Evolutionary conservation across 2,888 invertebrate genomes (phyloP).

Genomic region (Rhamphomyia laevipes): DNA sequence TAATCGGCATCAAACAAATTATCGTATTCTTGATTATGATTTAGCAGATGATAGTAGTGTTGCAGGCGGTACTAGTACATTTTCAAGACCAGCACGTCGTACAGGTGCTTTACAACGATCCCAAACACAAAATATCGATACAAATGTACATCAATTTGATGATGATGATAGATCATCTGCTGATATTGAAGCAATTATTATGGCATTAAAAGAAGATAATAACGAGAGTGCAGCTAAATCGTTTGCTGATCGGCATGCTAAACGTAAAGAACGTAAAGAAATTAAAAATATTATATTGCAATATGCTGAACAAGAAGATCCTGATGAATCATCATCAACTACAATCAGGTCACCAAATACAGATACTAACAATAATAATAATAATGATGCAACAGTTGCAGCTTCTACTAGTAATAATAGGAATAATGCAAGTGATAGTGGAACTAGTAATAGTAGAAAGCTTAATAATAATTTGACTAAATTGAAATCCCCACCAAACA

Average conservation of each 20-base stretch:
- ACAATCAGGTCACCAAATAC: conserved; percentile 1
- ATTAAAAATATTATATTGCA: conserved; percentile 72
- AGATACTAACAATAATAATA: conserved; percentile 11
- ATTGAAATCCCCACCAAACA: not conserved
- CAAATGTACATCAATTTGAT: conserved; percentile 31
- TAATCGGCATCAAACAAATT: no score
- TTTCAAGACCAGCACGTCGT: conserved; percentile 4
- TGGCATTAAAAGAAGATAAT: conserved; percentile 37
- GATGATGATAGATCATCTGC: conserved; percentile 39
- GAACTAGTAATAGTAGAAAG: not conserved
- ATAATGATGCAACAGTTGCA: not conserved
- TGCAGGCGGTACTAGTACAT: not conserved
- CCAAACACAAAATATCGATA: conserved; percentile 23
- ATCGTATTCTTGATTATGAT: conserved; percentile 7
- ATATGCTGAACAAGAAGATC: conserved; percentile 67
- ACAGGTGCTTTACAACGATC: conserved; percentile 17
- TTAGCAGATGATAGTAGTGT: conserved; percentile 2
- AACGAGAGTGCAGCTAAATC: conserved; percentile 37
- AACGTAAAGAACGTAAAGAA: conserved; percentile 72
- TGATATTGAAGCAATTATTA: conserved; percentile 43
- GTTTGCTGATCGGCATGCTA: conserved; percentile 60
- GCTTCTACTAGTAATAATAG: conserved; percentile 12
- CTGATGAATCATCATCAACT: conserved; percentile 29
- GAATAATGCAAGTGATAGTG: conserved; percentile 4
- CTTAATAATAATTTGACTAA: not conserved